phyloP scores from a whole-genome alignment of 2,888 invertebrate genomes.

The Acronicta aceris region DNA sequence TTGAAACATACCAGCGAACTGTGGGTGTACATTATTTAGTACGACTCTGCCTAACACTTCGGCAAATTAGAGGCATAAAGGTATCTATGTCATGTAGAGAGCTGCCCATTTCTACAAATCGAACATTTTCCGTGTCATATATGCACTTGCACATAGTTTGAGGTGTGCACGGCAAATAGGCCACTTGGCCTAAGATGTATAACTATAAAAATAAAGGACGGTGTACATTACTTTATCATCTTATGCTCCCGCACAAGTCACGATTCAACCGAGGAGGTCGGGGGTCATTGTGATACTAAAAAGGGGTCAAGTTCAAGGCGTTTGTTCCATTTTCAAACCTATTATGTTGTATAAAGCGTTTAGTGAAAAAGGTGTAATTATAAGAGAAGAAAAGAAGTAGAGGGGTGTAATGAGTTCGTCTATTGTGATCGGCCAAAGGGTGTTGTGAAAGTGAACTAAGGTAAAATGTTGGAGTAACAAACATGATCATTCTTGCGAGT shows the following conservation, averaged over 20 bases:
- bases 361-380: slow-evolving; percentile 7
- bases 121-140: no score
- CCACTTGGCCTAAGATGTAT: no score
- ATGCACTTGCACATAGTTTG: no score
- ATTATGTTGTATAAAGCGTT: background rate
- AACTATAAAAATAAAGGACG: background rate
- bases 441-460: background rate
- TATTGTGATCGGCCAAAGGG: background rate
- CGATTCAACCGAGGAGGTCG: slow-evolving; percentile 9
- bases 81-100: no score
- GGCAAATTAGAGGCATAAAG: no score
- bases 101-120: no score
- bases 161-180: no score
- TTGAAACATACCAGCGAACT: no score
- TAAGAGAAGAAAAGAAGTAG: background rate
- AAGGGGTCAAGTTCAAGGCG: slow-evolving; percentile 47
- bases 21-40: no score
- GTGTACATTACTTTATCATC: background rate
- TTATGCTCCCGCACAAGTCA: slow-evolving; percentile 8
- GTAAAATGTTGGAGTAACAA: no score
- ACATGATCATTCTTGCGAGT: no score
- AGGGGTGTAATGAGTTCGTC: background rate
- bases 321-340: slow-evolving; percentile 13
- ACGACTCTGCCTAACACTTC: no score
- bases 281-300: slow-evolving; percentile 32